A percentile compares a stretch with the other conserved stretches of the same genome.
phyloP scores from a whole-genome alignment of 1,140 invertebrate species.

The Paralvinella palmiformis region DNA sequence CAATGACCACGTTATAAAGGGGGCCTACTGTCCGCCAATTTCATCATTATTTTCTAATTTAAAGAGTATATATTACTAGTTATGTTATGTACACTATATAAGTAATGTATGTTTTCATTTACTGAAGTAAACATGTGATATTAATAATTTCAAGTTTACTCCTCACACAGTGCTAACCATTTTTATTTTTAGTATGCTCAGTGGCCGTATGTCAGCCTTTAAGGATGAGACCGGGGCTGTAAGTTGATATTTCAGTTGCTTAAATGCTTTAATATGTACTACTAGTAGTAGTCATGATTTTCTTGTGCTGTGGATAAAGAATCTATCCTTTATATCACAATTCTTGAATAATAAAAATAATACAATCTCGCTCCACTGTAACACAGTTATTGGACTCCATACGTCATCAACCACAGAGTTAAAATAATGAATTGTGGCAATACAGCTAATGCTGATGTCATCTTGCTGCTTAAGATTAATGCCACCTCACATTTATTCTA shows the following conservation, averaged over 20 bases:
- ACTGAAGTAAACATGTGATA: no score
- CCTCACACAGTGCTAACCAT: slow-evolving; percentile 73
- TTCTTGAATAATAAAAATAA: slow-evolving; percentile 5
- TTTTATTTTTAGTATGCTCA: slow-evolving; percentile 68
- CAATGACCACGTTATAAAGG: no score
- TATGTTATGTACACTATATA: no score
- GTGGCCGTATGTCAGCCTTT: slow-evolving; percentile 82
- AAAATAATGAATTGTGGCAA: background rate
- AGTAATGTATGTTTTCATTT: no score
- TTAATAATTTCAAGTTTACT: background rate
- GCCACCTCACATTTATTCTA: no score
- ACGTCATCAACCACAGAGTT: background rate
- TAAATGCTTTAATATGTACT: background rate
- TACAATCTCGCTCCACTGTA: background rate
- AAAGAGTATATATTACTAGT: no score
- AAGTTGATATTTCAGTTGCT: slow-evolving; percentile 27
- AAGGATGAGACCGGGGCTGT: slow-evolving; percentile 84
- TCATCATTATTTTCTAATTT: no score
- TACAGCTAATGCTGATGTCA: no score
- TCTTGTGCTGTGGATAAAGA: background rate
- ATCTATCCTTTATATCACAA: slow-evolving; percentile 5
- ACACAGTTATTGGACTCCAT: background rate
- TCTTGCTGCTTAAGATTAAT: no score
- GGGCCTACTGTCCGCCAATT: no score
- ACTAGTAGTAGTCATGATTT: no score